These are phyloP conservation scores for Hybos culiciformis DNA, from an alignment of 2,888 invertebrate genomes.

Conservation along the genomic window DNA sequence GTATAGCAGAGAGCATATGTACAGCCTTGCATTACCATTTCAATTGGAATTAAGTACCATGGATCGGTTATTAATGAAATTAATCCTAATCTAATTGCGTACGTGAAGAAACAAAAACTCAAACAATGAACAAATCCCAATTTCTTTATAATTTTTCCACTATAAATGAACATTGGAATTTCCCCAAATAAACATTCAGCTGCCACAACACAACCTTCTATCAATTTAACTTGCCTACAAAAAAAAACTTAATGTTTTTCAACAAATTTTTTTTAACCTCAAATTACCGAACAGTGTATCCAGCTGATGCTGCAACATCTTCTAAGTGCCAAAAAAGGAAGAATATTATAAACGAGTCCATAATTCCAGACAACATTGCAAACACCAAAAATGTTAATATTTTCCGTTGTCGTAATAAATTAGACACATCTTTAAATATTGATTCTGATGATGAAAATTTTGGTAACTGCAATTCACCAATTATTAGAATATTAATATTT, in stretches of 20 bases:
- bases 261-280: no score
- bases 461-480: conserved; percentile 43
- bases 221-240: conserved; percentile 57
- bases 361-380: conserved; percentile 59
- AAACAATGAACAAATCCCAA: conserved; percentile 67
- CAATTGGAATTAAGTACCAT: conserved; percentile 70
- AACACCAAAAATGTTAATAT: conserved; percentile 58
- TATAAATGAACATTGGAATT: conserved; percentile 57
- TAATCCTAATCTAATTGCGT: conserved; percentile 56
- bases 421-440: conserved; percentile 51
- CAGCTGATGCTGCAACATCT: conserved; percentile 52
- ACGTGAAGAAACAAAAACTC: conserved; percentile 62
- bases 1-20: conserved; percentile 78
- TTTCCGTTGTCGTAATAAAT: conserved; percentile 46
- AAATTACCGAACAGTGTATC: no score
- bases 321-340: conserved; percentile 76
- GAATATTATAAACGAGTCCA: conserved; percentile 69
- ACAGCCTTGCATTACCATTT: conserved; percentile 69
- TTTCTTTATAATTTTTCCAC: conserved; percentile 61
- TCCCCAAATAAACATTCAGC: conserved; percentile 69
- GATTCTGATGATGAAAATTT: conserved; percentile 50
- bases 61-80: conserved; percentile 66
- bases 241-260: no score
- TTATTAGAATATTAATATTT: background rate
- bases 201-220: conserved; percentile 67